Evolutionary conservation across 2,797 vertebrate genomes (phyloP), one percentile per base, ranked within the genome.

Genomic region (Parauchenoglanis punctatus): DNA sequence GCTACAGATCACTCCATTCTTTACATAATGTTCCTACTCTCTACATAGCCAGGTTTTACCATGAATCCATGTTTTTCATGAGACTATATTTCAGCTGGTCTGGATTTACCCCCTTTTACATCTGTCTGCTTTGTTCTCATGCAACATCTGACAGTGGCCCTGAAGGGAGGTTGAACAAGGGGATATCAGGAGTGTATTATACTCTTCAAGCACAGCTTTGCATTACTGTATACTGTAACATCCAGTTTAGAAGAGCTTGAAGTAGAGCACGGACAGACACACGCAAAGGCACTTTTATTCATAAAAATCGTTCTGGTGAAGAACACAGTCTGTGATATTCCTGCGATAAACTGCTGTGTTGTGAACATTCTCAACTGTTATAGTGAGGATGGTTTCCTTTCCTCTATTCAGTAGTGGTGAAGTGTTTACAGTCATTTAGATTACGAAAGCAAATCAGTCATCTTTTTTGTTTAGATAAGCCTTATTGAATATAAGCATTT

Each of bases 91-190:
- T 85, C 20, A 61, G 18, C 7, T 25, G 28, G 25, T 31, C 82
- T 59, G 28, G 61, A 56, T 59, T 80, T 59, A 70, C 31, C 31
- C 40, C 13, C 7, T 73, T 11, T 80, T 52, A 73, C 20, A 46
- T 67, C 81, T 83, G 86, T 84, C 72, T 73, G 46, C 58, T 52
- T 28, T 76, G 63, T 68, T 59, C 18, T 83, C 70, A 77, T 73
- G 72, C 81, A 83, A 63, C 72, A 63, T 84, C 49, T 68, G 59
- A 87, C 80, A 40, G 31, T 59, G 31, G 31, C 35, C 81, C 86
- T 46, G 35, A 77, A 49, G 25, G 35, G n/a, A 70, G 31, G 73
- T 28, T 28, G 61, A 46, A 44, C 35, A 49, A 56, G 18, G 5
- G 20, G 13, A 65, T 61, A 81, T 40, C 35, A 40, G 81, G 40